Base-by-base conservation (phyloP, 2,113 vertebrate species). In the Tamias sibiricus region DNA sequence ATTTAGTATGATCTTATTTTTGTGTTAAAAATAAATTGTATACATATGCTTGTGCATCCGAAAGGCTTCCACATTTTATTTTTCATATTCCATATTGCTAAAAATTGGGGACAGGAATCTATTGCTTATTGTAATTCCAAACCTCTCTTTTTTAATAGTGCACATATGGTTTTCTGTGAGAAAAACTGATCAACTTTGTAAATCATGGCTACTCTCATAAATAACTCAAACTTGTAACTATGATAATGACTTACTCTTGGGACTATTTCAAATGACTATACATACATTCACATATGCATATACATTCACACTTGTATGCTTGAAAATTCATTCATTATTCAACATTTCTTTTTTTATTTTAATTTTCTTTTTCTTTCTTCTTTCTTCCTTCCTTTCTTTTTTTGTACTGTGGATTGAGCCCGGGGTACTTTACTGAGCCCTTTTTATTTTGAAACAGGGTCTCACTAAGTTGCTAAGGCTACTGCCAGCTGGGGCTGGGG, bases 61-160 rank as follows among this genome's bases (percentile, higher is more conserved):
- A 90, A 84, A 52, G n/a, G 3, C 11, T 64, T 84, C 64, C 7
- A 84, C 11, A 59, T 90, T 68, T 91, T 88, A 68, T 92, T 83
- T 87, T 90, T 91, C 44, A 20, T 87, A 71, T 72, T 87, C 24
- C 66, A 30, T 91, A 74, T 28, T 86, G 40, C 32, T 72, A 87
- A 93, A 95, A 83, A n/a, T 17, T 57, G 54, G 72, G 12, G 68
- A 59, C 5, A 76, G 62, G 13, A 37, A 24, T 90, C 62, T 95
- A 17, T 87, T 71, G 32, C 42, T 89, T 86, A 93, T 74, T 87
- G 19, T 87, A 91, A 91, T 84, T 91, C n/a, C 87, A 79, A 93
- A 77, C 5, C 14, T 90, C 75, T 82, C 59, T 82, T 90, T 95
- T 71, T 57, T n/a, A 83, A 96, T 37, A 94, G 10, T 62, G 17